These are phyloP conservation scores for Orius insidiosus DNA, from an alignment of 1,140 invertebrate genomes.

Conservation along the genomic window DNA sequence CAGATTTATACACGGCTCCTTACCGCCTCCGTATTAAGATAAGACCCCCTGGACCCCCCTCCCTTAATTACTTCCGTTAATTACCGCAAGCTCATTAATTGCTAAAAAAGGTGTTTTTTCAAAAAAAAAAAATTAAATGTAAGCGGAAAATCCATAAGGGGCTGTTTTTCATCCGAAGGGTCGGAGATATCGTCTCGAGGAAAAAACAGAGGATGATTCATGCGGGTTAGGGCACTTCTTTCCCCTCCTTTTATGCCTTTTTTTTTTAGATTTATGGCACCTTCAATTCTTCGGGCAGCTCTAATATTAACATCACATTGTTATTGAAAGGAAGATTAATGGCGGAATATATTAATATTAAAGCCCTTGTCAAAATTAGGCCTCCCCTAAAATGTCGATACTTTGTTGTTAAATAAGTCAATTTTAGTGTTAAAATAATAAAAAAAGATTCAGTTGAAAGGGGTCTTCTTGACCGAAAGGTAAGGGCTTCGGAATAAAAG, in stretches of 20 bases:
- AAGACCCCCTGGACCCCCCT: constrained; percentile 1
- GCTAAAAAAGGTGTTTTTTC: not conserved
- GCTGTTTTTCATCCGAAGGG: too few relatives aligned
- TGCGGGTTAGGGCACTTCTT: not conserved
- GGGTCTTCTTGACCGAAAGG: too few relatives aligned
- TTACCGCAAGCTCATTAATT: constrained; percentile 3
- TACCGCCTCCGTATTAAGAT: constrained; percentile 4
- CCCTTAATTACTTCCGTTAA: constrained; percentile 10
- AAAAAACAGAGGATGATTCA: constrained; percentile 8
- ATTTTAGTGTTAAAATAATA: too few relatives aligned
- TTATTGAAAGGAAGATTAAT: constrained; percentile 11
- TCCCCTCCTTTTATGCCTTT: constrained; percentile 7
- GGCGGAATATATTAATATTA: constrained; percentile 9
- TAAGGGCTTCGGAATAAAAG: too few relatives aligned
- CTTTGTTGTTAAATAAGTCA: too few relatives aligned
- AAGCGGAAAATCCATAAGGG: too few relatives aligned
- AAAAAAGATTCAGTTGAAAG: too few relatives aligned
- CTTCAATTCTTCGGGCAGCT: constrained; percentile 6
- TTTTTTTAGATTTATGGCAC: constrained; percentile 10
- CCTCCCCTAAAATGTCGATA: not conserved
- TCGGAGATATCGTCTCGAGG: not conserved
- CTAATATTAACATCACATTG: constrained; percentile 11
- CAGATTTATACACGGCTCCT: constrained; percentile 2
- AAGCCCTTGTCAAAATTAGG: constrained; percentile 7
- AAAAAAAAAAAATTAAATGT: too few relatives aligned